Percentiles rank a stretch among this genome's conserved stretches.
Evolutionary conservation across 2,888 invertebrate genomes (phyloP).

Genomic region (Athalia cordata): DNA sequence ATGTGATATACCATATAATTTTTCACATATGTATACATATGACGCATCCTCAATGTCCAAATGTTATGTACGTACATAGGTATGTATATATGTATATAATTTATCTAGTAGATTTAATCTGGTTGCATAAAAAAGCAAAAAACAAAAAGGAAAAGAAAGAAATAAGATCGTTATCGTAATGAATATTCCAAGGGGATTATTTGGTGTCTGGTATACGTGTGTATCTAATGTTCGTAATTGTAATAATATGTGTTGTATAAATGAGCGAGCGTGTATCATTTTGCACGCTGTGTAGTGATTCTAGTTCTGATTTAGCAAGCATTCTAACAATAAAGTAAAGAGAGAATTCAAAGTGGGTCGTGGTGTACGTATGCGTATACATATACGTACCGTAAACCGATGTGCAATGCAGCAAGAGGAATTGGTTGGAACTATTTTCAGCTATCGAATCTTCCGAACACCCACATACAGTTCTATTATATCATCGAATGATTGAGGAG

Average conservation of each 20-base stretch:
- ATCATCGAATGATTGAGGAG: background rate
- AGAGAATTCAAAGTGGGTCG: slow-evolving; percentile 41
- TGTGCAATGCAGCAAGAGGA: too few species aligned
- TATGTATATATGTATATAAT: too few species aligned
- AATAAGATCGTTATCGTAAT: background rate
- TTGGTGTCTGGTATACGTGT: background rate
- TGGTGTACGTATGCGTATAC: slow-evolving; percentile 14
- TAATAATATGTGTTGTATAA: background rate
- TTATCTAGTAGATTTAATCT: background rate
- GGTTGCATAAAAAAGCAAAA: background rate
- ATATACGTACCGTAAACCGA: background rate
- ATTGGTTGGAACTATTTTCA: slow-evolving; percentile 22
- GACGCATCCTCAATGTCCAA: too few species aligned
- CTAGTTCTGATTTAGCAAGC: too few species aligned
- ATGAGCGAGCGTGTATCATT: background rate
- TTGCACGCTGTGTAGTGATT: too few species aligned
- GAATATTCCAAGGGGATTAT: background rate
- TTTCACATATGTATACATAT: too few species aligned
- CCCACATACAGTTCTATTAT: background rate
- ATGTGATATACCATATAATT: too few species aligned
- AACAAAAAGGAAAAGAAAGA: background rate
- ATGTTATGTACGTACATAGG: background rate
- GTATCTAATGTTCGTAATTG: background rate
- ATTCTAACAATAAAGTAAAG: too few species aligned
- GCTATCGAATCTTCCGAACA: slow-evolving; percentile 27